These are phyloP conservation scores for Aradophagus sp. DNA, from an alignment of 1,140 invertebrate genomes.

Conservation along the genomic window DNA sequence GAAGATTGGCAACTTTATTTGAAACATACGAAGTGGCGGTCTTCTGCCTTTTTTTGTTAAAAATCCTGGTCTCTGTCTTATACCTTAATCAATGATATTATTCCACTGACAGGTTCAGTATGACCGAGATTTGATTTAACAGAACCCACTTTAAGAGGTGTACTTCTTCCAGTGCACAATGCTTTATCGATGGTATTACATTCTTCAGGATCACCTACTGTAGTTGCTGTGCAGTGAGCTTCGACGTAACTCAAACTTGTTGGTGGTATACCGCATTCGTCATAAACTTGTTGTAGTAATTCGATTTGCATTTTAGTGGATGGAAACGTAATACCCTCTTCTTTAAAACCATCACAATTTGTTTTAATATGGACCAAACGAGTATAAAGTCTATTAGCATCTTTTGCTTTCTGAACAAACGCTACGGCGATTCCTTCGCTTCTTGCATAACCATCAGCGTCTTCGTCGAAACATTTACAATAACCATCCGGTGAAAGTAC, in stretches of 20 bases:
- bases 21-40: too few species aligned
- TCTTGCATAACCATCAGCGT: slow-evolving; percentile 84
- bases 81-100: slow-evolving; percentile 89
- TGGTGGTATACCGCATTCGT: slow-evolving; percentile 86
- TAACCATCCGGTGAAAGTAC: slow-evolving; percentile 89
- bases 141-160: slow-evolving; percentile 88
- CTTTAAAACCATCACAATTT: slow-evolving; percentile 89
- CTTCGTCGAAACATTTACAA: slow-evolving; percentile 93
- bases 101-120: slow-evolving; percentile 90
- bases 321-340: slow-evolving; percentile 93
- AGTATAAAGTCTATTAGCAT: slow-evolving; percentile 86
- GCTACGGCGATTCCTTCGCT: slow-evolving; percentile 86
- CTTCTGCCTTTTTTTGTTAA: too few species aligned
- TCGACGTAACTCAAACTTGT: slow-evolving; percentile 86
- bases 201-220: slow-evolving; percentile 91
- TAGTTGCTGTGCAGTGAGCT: slow-evolving; percentile 91
- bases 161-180: slow-evolving; percentile 81
- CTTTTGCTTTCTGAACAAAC: slow-evolving; percentile 86
- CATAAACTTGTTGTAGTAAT: slow-evolving; percentile 88
- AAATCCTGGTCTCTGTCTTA: too few species aligned
- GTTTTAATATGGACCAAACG: slow-evolving; percentile 81
- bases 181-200: slow-evolving; percentile 88
- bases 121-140: slow-evolving; percentile 97
- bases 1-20: too few species aligned
- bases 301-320: slow-evolving; percentile 87